A percentile compares a stretch with the other conserved stretches of the same genome.
These are phyloP conservation scores for Microcebus tavaratra DNA, from an alignment of 2,113 vertebrate genomes.

Conservation along the genomic window DNA sequence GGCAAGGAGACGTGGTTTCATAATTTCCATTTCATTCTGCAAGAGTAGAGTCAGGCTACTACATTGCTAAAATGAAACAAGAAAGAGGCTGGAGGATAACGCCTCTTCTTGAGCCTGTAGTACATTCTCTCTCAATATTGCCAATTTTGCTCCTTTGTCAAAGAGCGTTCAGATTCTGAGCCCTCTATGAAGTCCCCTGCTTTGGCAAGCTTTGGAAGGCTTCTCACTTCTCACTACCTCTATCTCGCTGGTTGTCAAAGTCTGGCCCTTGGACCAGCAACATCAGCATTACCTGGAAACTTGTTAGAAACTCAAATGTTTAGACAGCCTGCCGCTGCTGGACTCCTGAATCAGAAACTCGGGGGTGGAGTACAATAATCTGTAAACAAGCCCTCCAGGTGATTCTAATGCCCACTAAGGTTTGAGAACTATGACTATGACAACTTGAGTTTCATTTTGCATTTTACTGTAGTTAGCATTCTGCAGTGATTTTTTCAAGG, in stretches of 20 bases:
- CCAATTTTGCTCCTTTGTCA: neutral
- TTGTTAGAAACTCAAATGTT: neutral
- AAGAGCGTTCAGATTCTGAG: neutral
- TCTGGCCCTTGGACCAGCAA: neutral
- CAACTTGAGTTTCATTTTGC: neutral
- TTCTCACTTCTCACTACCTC: neutral
- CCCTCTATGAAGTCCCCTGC: neutral
- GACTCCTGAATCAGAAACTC: neutral
- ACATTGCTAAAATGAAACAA: neutral
- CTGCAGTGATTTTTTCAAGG: neutral
- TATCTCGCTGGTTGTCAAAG: neutral
- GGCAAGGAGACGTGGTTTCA: neutral
- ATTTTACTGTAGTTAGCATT: neutral
- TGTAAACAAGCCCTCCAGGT: neutral
- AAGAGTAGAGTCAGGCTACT: neutral
- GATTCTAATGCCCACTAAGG: neutral
- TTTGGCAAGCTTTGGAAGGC: neutral
- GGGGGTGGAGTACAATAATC: neutral
- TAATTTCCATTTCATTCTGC: constrained; percentile 5
- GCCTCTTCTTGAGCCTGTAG: neutral
- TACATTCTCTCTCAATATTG: neutral
- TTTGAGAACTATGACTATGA: neutral
- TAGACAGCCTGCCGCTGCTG: neutral
- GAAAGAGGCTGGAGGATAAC: neutral
- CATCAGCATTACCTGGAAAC: neutral